A percentile compares a stretch with the other conserved stretches of the same genome.
Evolutionary conservation across 1,140 invertebrate genomes (phyloP).

Genomic region (Eurytemora carolleeae): DNA sequence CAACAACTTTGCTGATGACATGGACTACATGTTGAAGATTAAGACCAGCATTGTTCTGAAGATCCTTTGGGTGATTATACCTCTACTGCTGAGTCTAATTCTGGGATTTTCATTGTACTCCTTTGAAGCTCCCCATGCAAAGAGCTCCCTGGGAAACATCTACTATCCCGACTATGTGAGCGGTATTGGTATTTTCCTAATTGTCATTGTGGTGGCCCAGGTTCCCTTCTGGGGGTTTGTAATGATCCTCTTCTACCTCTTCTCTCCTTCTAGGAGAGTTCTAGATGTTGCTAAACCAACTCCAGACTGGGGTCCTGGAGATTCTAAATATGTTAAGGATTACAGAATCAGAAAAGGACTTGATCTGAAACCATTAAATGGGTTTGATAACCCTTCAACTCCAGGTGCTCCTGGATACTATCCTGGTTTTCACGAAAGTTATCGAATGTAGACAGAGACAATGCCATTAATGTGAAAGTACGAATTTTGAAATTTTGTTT

Average conservation of each 20-base stretch:
- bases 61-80: constrained; percentile 8
- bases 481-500: no score
- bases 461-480: no score
- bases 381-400: constrained; percentile 14
- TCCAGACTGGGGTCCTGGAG: constrained; percentile 17
- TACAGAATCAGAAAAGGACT: no score
- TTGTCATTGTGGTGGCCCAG: constrained; percentile 12
- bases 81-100: constrained; percentile 11
- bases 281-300: constrained; percentile 14
- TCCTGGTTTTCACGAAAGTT: background rate
- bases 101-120: constrained; percentile 3
- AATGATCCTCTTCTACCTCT: constrained; percentile 5
- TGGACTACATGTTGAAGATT: constrained; percentile 27
- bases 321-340: no score
- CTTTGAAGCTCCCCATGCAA: constrained; percentile 6
- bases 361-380: no score
- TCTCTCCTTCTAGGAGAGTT: constrained; percentile 12
- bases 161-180: constrained; percentile 5
- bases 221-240: constrained; percentile 9
- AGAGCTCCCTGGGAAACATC: constrained; percentile 4
- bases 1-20: constrained; percentile 25
- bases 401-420: constrained; percentile 17
- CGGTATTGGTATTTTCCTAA: constrained; percentile 2
- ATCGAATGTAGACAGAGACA: no score
- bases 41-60: background rate